phyloP scores from a whole-genome alignment of 1,140 invertebrate species.

The Drosophila yakuba region DNA sequence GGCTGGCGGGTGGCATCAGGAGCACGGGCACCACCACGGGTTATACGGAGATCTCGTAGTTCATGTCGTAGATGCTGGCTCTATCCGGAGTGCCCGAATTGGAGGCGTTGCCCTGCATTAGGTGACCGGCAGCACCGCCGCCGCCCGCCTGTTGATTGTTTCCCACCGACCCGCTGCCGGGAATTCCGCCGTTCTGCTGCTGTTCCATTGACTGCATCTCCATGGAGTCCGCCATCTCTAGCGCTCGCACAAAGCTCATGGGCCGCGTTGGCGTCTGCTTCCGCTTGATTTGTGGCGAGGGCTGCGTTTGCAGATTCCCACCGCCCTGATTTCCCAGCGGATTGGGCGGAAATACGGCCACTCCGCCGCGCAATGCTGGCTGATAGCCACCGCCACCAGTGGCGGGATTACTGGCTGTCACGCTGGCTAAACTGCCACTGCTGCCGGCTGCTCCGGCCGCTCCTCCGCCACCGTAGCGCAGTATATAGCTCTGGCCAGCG shows the following conservation, averaged over 20 bases:
- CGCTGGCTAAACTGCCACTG: constrained; percentile 68
- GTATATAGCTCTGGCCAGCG: constrained; percentile 67
- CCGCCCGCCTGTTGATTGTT: constrained; percentile 41
- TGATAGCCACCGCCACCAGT: constrained; percentile 85
- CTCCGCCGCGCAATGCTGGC: constrained; percentile 88
- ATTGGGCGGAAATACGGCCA: constrained; percentile 88
- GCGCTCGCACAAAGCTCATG: constrained; percentile 95
- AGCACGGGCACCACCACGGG: constrained; percentile 84
- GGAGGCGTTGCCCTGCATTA: constrained; percentile 68
- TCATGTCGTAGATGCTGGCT: constrained; percentile 96
- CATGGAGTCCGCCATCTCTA: constrained; percentile 95
- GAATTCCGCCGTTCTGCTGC: constrained; percentile 65
- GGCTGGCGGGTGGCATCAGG: constrained; percentile 70
- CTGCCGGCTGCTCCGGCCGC: constrained; percentile 45
- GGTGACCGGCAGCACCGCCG: constrained; percentile 3
- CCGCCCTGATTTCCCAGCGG: constrained; percentile 77
- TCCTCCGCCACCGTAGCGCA: constrained; percentile 69
- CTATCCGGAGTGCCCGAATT: constrained; percentile 90
- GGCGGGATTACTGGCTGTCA: constrained; percentile 42
- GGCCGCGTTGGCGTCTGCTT: constrained; percentile 88
- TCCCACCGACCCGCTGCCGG: constrained; percentile 65
- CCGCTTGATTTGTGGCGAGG: constrained; percentile 89
- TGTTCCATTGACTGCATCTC: constrained; percentile 87
- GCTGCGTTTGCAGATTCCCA: constrained; percentile 74
- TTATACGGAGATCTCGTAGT: constrained; percentile 96